phyloP scores from a whole-genome alignment of 2,113 vertebrate species.

The Pithys albifrons region DNA sequence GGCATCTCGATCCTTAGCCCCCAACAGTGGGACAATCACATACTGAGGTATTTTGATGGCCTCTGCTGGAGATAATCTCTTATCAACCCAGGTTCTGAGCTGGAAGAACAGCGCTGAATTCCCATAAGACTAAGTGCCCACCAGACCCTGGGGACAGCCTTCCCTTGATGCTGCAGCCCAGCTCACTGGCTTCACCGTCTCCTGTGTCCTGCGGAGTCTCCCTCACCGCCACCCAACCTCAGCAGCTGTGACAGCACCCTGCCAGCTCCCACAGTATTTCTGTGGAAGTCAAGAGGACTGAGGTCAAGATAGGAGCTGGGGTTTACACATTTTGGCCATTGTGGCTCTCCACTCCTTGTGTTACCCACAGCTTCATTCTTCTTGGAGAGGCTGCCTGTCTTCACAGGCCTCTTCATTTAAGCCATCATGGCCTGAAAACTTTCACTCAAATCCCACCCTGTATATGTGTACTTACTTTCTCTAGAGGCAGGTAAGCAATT shows the following conservation, averaged over 20 bases:
- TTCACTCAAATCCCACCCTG: not conserved
- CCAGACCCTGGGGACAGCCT: not conserved
- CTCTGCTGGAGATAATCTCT: not conserved
- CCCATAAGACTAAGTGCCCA: not conserved
- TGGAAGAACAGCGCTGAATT: not conserved
- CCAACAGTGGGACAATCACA: not conserved
- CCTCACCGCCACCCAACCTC: not conserved
- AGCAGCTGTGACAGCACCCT: not conserved
- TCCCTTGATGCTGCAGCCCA: not conserved
- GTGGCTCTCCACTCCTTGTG: accelerated
- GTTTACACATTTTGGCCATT: not conserved
- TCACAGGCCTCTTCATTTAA: not conserved
- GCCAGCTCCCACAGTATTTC: not conserved
- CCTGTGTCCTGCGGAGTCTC: not conserved
- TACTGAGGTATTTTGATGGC: not conserved
- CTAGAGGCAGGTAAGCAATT: not conserved
- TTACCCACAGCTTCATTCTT: accelerated
- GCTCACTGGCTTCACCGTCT: not conserved
- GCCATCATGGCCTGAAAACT: not conserved
- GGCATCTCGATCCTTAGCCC: not conserved
- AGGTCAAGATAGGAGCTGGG: not conserved
- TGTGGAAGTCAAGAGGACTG: not conserved
- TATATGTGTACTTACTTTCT: not conserved
- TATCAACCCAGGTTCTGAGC: not conserved
- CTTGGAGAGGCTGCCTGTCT: not conserved